A percentile compares a stretch with the other conserved stretches of the same genome.
phyloP scores from a whole-genome alignment of 2,113 vertebrate species.

The Saguinus imperator region DNA sequence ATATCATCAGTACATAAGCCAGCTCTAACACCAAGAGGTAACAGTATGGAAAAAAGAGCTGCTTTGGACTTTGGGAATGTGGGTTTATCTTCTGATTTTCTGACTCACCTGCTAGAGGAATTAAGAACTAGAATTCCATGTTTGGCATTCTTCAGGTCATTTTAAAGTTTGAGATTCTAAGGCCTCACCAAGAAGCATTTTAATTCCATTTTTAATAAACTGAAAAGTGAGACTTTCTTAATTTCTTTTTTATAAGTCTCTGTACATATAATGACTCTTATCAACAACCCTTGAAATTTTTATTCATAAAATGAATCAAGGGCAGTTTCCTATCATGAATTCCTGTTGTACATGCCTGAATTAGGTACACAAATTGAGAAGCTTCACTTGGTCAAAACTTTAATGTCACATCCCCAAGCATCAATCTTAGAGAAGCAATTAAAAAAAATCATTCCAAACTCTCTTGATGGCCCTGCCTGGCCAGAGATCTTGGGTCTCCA shows the following conservation, averaged over 20 bases:
- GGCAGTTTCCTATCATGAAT: not conserved
- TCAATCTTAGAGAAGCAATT: not conserved
- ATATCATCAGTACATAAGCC: not conserved
- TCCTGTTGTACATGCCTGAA: not conserved
- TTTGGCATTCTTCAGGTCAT: not conserved
- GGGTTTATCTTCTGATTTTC: not conserved
- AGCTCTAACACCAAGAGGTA: fast-evolving
- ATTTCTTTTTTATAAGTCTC: not conserved
- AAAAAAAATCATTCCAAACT: not conserved
- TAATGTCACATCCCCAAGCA: not conserved
- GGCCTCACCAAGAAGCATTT: not conserved
- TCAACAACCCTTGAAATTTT: not conserved
- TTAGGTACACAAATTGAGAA: not conserved
- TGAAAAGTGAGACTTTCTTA: not conserved
- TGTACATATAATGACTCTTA: not conserved
- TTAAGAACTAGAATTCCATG: not conserved
- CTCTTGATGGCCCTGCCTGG: not conserved
- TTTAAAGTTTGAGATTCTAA: not conserved
- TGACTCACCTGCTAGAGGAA: not conserved
- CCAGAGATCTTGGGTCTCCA: not conserved
- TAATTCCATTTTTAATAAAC: not conserved
- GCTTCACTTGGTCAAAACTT: not conserved
- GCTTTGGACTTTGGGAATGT: not conserved
- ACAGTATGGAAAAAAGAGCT: not conserved
- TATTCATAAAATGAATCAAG: not conserved